Conservation (phyloP, 2,888 invertebrate species). For the Ochropleura plecta region DNA sequence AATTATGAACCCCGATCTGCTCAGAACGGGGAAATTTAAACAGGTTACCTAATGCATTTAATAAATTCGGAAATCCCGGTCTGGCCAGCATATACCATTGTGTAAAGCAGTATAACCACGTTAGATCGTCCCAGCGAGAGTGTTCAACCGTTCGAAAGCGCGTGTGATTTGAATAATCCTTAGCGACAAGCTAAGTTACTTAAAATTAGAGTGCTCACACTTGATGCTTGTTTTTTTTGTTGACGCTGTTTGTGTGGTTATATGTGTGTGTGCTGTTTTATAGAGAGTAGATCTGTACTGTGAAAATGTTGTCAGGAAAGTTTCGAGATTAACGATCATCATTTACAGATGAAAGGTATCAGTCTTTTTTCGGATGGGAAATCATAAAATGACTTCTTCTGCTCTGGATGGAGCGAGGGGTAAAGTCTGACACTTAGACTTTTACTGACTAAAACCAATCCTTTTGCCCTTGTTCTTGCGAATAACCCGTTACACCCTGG, state of each 20-base stretch:
- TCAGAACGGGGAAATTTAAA: too few species aligned
- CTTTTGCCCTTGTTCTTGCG: too few species aligned
- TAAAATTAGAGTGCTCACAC: constrained; percentile 50
- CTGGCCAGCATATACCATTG: constrained; percentile 22
- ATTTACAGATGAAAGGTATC: background rate
- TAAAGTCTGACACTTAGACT: too few species aligned
- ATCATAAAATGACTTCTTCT: too few species aligned
- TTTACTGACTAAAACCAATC: too few species aligned
- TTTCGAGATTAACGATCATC: background rate
- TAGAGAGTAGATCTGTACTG: background rate
- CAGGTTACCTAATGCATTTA: background rate
- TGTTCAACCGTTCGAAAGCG: constrained; percentile 40
- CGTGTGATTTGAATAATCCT: constrained; percentile 63
- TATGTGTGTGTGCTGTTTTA: background rate
- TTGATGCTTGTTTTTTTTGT: constrained; percentile 25
- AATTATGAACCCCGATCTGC: too few species aligned
- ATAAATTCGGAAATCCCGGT: background rate
- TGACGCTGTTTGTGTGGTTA: background rate
- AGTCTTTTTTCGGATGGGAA: too few species aligned
- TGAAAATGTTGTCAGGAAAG: background rate
- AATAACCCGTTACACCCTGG: too few species aligned
- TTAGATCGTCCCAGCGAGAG: background rate
- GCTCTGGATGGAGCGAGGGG: too few species aligned
- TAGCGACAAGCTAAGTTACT: constrained; percentile 59
- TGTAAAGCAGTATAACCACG: constrained; percentile 16